Evolutionary conservation across 1,140 invertebrate species (phyloP), one percentile per base, ranked within the genome.

Genomic region (Apis dorsata): DNA sequence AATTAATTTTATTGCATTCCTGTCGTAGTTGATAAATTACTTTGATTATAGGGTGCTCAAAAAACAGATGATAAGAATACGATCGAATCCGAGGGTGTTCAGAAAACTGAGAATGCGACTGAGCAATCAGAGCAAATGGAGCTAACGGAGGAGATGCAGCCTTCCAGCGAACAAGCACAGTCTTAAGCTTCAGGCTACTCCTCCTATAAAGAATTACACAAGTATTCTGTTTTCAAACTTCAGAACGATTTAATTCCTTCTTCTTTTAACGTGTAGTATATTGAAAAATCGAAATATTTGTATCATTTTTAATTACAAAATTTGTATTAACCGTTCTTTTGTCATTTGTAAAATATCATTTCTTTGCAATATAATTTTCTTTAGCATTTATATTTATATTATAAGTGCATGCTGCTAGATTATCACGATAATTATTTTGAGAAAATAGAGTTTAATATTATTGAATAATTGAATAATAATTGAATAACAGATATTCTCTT

Each of bases 111-210:
- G 79, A 92, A 89, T 89, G 84, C 86, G 77, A 86, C 91, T 90
- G 91, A 92, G 88, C 90, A 90, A 90, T 91, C 90, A 84, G 89
- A 92, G 82, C 91, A 92, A 92, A 92, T 62, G 91, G 92, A 91
- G 86, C 86, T 89, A 88, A 91, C 55, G 72, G 91, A 90, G 92
- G 92, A 93, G 92, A 91, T 85, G 81, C 91, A 90, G 92, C 92
- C 92, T 92, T 90, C 92, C 92, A 92, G 92, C 91, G 86, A 92
- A 93, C 90, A 92, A 89, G 91, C 92, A 92, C 88, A 92, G 92
- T 92, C 92, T 92, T 93, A 92, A 93, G 91, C 92, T 92, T 92
- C 89, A 90, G 92, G 91, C 92, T 92, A 91, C 90, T 92, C 91
- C 92, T 92, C 90, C 87, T 84, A 85, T 85, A 90, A 85, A 86